Evolutionary conservation across 1,140 invertebrate species (phyloP), one percentile per base, ranked within the genome.

Genomic region (Papilio polytes): DNA sequence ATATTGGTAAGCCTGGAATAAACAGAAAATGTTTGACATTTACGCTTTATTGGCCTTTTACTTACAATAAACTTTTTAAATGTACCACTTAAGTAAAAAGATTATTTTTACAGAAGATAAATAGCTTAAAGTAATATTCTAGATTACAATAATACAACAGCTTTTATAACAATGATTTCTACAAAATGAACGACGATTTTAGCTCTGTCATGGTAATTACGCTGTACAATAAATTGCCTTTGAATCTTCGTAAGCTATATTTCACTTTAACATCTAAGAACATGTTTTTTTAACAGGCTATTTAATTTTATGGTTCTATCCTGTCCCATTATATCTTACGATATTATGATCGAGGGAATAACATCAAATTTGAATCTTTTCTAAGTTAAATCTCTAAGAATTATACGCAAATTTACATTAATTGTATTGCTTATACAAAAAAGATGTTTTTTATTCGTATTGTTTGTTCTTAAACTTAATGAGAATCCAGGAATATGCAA

Each of bases 201-300:
- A 70, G 63, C 63, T 66, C 10, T 36, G 63, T 31, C 63, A 36
- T 31, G 26, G 63, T 70, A 70, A 70, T 70, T 70, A 70, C 26
- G 12, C 22, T 36, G 26, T 70, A 70, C 63, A 70, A 36, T 70
- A 70, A 70, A 70, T 70, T 31, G 26, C 26, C 13, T 26, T 70
- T 70, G 26, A 70, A 70, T 70, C 26, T 70, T 31, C 15, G 10
- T 36, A 18, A 3, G 63, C 63, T 31, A 36, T 70, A 70, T 70
- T 31, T 31, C 26, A 31, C 13, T 70, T 70, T 70, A 31, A 70
- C 63, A 70, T 70, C 13, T 70, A 31, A 36, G 26, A 70, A 70
- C 63, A 70, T 31, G 26, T 36, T 70, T 70, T 70, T 70, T 70
- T 31, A 70, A 70, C 63, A 70, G 26, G 63, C 63, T 70, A 70